Conservation (phyloP, 2,113 vertebrate species). For the Epinephelus moara region DNA sequence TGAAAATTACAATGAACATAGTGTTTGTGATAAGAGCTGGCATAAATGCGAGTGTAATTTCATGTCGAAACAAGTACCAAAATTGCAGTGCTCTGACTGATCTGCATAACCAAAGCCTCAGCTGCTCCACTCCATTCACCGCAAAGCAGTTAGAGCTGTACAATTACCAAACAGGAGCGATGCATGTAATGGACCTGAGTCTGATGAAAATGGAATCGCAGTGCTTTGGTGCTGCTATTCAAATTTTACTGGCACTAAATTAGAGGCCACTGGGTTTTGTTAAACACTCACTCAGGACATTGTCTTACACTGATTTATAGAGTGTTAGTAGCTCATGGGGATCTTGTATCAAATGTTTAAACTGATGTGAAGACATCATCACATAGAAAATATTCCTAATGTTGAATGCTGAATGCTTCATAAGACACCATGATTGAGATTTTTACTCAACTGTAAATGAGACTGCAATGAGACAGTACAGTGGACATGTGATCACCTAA, state of each 20-base stretch:
- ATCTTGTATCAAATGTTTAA: not conserved
- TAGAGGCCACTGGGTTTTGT: not conserved
- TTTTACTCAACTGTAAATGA: not conserved
- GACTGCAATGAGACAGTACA: too few species aligned
- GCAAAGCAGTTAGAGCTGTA: not conserved
- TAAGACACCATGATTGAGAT: too few species aligned
- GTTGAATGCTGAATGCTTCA: not conserved
- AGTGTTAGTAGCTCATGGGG: not conserved
- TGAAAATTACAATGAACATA: conserved; percentile 14
- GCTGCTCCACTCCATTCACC: not conserved
- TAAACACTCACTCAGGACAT: not conserved
- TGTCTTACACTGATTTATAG: not conserved
- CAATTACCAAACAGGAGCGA: not conserved
- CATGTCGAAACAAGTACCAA: conserved; percentile 13
- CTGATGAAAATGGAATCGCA: not conserved
- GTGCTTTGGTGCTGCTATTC: not conserved
- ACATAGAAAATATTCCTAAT: not conserved
- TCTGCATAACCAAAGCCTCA: conserved; percentile 25
- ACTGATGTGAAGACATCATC: not conserved
- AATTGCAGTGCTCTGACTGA: not conserved
- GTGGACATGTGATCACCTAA: too few species aligned
- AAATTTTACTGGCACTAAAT: not conserved
- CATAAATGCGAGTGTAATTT: conserved; percentile 18
- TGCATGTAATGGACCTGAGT: not conserved
- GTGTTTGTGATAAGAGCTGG: conserved; percentile 14